Conservation (phyloP, 1,140 invertebrate genomes). For the Ceratosolen fusciceps region DNA sequence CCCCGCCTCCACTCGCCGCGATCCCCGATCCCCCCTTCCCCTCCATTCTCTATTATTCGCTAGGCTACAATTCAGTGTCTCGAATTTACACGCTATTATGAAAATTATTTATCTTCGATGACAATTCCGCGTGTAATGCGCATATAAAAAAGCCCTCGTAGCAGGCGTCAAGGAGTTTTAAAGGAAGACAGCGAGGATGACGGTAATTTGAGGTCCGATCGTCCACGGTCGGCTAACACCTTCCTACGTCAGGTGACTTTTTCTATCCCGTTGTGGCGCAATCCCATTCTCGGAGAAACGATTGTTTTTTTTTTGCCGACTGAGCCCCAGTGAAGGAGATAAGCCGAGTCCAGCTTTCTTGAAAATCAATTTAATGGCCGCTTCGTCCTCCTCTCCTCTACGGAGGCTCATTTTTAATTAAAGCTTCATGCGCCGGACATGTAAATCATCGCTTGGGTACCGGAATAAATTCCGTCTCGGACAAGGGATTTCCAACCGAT, state of each 20-base stretch:
- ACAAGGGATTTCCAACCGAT: neutral
- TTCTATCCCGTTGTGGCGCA: neutral
- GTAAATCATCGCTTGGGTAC: neutral
- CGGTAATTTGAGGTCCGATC: neutral
- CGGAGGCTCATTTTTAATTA: neutral
- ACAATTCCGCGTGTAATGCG: neutral
- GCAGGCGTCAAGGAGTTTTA: neutral
- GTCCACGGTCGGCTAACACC: neutral
- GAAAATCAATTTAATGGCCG: neutral
- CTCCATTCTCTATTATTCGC: neutral
- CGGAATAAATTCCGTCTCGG: neutral
- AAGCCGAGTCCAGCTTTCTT: no score
- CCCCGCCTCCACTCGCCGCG: neutral
- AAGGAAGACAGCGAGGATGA: neutral
- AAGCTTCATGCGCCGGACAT: neutral
- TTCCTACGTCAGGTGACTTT: no score
- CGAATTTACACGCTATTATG: neutral
- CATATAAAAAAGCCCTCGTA: neutral
- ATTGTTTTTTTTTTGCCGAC: neutral
- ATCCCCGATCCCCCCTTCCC: neutral
- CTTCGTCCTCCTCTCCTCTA: no score
- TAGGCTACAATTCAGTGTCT: neutral
- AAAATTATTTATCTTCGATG: neutral
- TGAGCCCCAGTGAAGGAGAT: no score
- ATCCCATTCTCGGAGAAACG: neutral